Base-by-base conservation (phyloP, 2,888 invertebrate genomes). In the Parnassius smintheus region DNA sequence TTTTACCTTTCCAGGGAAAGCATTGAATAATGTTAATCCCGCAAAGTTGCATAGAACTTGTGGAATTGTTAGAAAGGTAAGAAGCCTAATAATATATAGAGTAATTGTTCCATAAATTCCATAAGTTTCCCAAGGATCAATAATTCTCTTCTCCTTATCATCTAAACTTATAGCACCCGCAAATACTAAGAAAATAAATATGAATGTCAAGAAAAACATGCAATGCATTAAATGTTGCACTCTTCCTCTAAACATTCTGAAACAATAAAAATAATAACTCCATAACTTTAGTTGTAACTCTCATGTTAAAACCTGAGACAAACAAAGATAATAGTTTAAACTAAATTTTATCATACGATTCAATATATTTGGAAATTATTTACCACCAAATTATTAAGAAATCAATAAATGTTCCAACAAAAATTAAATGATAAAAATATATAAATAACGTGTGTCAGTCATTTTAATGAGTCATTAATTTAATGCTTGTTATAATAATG, bases 1-100 rank as follows among this genome's bases (percentile, higher is more conserved):
- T 69, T 94, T 93, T 2, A 98, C 96, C 89, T 97, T 97, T 72
- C 98, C 98, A 59, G 98, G 97, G 84, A 99, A 99, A 69, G 98
- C 97, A 92, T 98, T 98, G 86, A 97, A 98, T 70, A 97, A 93
- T 63, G 96, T 94, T 67, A 98, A 88, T 54, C 98, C 98, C 70
- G 95, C 93, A 85, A 97, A 97, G 82, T 97, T 97, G 83, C 97
- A 97, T 58, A 98, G 76, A 69, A 97, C 96, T 93, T 98, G 97
- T 25, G 98, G 98, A 80, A 98, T 91, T 61, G 98, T 96, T 61
- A 98, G 93, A 77, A 98, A 94, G 60, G 97, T 96, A 57, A 98
- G 91, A 66, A 96, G 93, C 72, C 98, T 93, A 71, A 98, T 82
- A 64, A 95, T 80, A 83, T 98, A 98, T 68, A 98, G 92, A 68